Evolutionary conservation across 2,113 vertebrate genomes (phyloP).

Genomic region (Pteruthius melanotis): DNA sequence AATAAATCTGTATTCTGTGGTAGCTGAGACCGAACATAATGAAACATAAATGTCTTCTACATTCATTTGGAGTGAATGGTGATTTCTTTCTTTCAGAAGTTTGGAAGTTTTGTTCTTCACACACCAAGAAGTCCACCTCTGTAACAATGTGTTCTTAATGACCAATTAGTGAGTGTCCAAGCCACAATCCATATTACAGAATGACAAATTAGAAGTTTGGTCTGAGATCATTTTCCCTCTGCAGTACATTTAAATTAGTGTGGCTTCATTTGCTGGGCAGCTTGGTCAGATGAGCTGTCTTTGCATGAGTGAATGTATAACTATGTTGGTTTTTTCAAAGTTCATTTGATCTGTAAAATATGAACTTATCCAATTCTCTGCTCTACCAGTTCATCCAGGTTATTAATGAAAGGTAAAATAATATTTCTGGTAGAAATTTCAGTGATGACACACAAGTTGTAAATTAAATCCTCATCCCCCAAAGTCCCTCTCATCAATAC

Average conservation of each 20-base stretch:
- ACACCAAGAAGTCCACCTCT: background rate
- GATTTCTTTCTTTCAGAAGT: background rate
- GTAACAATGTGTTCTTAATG: slow-evolving; percentile 3
- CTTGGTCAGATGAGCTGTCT: slow-evolving; percentile 11
- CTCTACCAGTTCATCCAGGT: background rate
- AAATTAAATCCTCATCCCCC: background rate
- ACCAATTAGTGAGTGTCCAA: slow-evolving; percentile 11
- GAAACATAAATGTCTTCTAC: background rate
- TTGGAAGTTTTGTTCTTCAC: background rate
- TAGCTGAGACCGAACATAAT: background rate
- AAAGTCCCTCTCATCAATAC: fast-evolving
- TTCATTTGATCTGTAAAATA: slow-evolving; percentile 28
- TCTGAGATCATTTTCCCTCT: background rate
- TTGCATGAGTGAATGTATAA: background rate
- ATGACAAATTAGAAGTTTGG: slow-evolving; percentile 1
- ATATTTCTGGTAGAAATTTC: background rate
- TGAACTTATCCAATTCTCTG: slow-evolving; percentile 2
- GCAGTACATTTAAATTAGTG: background rate
- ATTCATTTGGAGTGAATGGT: background rate
- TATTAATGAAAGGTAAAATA: slow-evolving; percentile 16
- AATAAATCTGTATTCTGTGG: background rate
- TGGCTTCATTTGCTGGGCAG: slow-evolving; percentile 25
- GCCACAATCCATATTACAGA: background rate
- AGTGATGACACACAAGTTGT: background rate
- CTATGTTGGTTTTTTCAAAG: background rate